These are phyloP conservation scores for Apis mellifera DNA, from an alignment of 1,140 invertebrate species.

Conservation along the genomic window DNA sequence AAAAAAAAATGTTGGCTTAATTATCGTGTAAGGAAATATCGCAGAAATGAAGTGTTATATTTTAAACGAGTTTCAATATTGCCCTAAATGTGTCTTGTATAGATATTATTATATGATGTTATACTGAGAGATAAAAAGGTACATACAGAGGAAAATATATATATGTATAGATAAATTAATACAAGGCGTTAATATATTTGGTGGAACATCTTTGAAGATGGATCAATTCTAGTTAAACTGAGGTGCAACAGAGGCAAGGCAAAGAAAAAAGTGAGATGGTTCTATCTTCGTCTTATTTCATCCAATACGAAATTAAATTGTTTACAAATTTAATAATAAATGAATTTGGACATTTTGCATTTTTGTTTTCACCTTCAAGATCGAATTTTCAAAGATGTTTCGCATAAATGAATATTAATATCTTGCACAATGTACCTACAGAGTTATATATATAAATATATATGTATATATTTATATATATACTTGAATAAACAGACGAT, in stretches of 20 bases:
- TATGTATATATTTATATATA: background rate
- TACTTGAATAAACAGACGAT: background rate
- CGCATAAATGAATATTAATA: no score
- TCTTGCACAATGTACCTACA: background rate
- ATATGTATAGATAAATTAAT: background rate
- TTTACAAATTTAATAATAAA: no score
- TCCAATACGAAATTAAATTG: no score
- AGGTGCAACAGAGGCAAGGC: no score
- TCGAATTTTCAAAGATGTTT: no score
- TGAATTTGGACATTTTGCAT: no score
- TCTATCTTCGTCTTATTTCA: no score
- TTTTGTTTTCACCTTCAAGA: no score
- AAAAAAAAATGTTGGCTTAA: slow-evolving; percentile 19
- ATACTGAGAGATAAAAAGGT: background rate
- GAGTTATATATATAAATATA: background rate
- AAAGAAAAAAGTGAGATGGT: no score
- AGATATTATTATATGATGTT: slow-evolving; percentile 28
- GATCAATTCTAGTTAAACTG: no score
- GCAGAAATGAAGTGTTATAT: slow-evolving; percentile 8
- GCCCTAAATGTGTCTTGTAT: slow-evolving; percentile 26
- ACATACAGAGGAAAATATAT: background rate
- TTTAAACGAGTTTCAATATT: slow-evolving; percentile 38
- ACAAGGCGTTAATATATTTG: background rate
- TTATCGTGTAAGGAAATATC: slow-evolving; percentile 19
- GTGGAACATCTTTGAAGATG: no score